Conservation (phyloP, 1,140 invertebrate species). For the Epicauta chinensis region DNA sequence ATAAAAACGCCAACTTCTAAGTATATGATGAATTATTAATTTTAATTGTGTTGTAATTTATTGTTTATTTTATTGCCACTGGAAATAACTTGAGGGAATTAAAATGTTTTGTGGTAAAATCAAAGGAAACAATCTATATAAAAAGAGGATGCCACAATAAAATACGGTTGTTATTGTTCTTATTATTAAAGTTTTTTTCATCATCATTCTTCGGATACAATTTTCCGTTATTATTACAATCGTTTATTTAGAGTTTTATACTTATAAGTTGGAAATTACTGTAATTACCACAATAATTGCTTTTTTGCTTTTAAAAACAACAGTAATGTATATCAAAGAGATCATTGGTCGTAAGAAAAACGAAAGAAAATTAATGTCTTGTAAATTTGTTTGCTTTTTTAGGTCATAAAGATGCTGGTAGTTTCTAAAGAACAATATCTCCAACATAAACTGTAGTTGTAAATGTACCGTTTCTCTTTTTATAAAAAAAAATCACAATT, state of each 20-base stretch:
- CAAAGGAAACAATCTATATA: too few species aligned
- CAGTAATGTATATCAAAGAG: neutral
- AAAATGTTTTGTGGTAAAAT: too few species aligned
- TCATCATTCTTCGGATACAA: neutral
- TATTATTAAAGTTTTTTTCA: too few species aligned
- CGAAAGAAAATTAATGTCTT: too few species aligned
- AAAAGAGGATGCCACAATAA: too few species aligned
- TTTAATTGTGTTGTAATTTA: too few species aligned
- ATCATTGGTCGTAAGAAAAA: neutral
- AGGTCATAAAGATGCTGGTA: slow-evolving; percentile 12
- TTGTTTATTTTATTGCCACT: too few species aligned
- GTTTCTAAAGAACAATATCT: neutral
- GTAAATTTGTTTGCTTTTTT: neutral
- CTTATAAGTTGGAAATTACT: slow-evolving; percentile 6
- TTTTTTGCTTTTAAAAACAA: neutral
- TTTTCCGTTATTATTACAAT: slow-evolving; percentile 5
- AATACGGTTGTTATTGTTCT: too few species aligned
- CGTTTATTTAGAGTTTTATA: slow-evolving; percentile 6
- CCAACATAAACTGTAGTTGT: slow-evolving; percentile 8
- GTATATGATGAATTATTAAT: too few species aligned
- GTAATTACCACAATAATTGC: neutral
- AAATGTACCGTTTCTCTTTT: slow-evolving; percentile 10
- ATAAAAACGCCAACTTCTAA: too few species aligned
- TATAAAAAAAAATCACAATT: slow-evolving; percentile 6
- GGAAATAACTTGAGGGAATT: too few species aligned